Evolutionary conservation across 2,888 invertebrate genomes (phyloP), one percentile per base, ranked within the genome.

Genomic region (Lymantria dispar): DNA sequence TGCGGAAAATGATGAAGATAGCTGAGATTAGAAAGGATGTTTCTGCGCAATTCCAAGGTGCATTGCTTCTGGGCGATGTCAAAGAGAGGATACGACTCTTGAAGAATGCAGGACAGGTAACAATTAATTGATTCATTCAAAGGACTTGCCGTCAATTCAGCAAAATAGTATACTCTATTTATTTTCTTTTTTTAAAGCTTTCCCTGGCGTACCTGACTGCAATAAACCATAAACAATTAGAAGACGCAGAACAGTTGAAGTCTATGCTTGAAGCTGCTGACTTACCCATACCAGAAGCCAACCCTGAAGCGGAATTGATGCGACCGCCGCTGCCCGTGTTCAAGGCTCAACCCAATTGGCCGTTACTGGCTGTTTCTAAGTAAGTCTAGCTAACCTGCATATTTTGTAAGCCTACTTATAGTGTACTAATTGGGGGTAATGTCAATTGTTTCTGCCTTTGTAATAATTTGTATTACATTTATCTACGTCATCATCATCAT

Each of bases 1-100:
- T 99, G 60, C 94, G 96, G 61, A 99, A 99, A 88, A 99, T 99
- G 99, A 98, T 97, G 91, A 99, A 99, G 91, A 99, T 99, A 57
- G 99, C 99, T 0, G 99, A 99, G 90, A 98, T 99, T 45, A 93
- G 99, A 10, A 99, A 99, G 85, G 99, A 99, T 74, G 94, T 96
- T 0, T 98, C 98, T 3, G 97, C 98, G 0, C 99, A 99, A 79
- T 99, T 97, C 92, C 98, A 99, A 82, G 98, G 97, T 1, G 98
- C 98, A 0, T 87, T 99, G 59, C 91, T 97, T 13, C 85, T 99
- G 0, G 99, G 99, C 0, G 99, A 99, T 84, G 94, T 98, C 12
- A 92, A 93, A 41, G 99, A 99, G 85, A 93, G 98, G 36, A 95
- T 98, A 0, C 94, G 95, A 70, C 95, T 98, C 57, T 88, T 98